phyloP scores from a whole-genome alignment of 2,797 vertebrate species.

The Leptoclinus maculatus region DNA sequence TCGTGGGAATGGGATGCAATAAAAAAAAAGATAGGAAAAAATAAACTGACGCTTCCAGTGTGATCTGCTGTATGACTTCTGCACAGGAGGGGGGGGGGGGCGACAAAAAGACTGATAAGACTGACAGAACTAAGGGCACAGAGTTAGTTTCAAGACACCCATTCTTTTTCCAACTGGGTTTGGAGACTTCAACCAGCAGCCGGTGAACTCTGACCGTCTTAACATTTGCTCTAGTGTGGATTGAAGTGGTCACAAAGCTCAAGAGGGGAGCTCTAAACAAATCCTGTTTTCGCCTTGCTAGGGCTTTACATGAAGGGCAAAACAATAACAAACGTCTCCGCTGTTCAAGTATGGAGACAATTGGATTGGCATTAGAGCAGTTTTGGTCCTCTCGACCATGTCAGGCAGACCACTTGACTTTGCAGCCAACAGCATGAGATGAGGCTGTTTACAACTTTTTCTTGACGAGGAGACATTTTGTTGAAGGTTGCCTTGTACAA shows the following conservation, averaged over 20 bases:
- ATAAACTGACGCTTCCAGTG: constrained; percentile 43
- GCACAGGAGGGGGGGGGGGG: background rate
- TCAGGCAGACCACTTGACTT: constrained; percentile 47
- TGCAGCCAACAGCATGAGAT: constrained; percentile 30
- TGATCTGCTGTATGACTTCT: constrained; percentile 43
- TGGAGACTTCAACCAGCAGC: constrained; percentile 23
- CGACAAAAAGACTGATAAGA: constrained; percentile 5
- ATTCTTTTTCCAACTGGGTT: constrained; percentile 1
- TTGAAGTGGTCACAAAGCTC: constrained; percentile 40
- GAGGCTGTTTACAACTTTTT: constrained; percentile 20
- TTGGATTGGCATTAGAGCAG: constrained; percentile 59
- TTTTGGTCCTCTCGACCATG: constrained; percentile 58
- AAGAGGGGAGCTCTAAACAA: constrained; percentile 64
- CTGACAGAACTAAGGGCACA: constrained; percentile 16
- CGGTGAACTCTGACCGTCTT: constrained; percentile 23
- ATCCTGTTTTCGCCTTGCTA: constrained; percentile 56
- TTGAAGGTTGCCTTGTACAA: background rate
- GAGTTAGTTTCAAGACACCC: background rate
- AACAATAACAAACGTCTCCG: constrained; percentile 52
- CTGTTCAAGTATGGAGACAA: constrained; percentile 50
- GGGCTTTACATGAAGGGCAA: constrained; percentile 63
- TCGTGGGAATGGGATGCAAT: constrained; percentile 50
- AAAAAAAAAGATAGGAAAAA: constrained; percentile 33
- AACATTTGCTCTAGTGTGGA: constrained; percentile 40
- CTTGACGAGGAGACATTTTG: constrained; percentile 21